A percentile compares a stretch with the other conserved stretches of the same genome.
These are phyloP conservation scores for Drosophila eohydei DNA, from an alignment of 2,888 invertebrate genomes.

Conservation along the genomic window DNA sequence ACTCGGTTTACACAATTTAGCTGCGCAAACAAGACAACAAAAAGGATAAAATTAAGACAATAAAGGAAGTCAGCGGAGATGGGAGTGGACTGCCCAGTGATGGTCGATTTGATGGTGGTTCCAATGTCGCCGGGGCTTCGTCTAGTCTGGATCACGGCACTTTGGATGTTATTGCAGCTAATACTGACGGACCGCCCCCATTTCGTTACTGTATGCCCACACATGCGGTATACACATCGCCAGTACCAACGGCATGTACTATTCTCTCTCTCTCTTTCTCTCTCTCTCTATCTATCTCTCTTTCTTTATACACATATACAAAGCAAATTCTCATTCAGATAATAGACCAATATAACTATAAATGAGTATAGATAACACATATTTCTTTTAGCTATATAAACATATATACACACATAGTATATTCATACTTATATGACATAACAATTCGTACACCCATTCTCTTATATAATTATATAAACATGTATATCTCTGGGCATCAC, in stretches of 20 bases:
- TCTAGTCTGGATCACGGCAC: constrained; percentile 29
- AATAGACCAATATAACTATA: background rate
- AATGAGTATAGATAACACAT: background rate
- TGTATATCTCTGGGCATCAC: background rate
- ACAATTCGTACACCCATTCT: background rate
- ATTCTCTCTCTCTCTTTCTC: constrained; percentile 14
- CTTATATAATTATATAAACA: background rate
- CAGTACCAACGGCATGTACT: constrained; percentile 88
- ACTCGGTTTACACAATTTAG: constrained; percentile 66
- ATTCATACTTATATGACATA: background rate
- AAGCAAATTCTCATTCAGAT: background rate
- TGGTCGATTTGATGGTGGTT: constrained; percentile 6
- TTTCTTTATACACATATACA: background rate
- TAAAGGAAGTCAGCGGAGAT: constrained; percentile 58
- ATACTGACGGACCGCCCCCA: constrained; percentile 78
- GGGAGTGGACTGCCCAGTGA: constrained; percentile 18
- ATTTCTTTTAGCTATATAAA: background rate
- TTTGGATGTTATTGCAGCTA: constrained; percentile 61
- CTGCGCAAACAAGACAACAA: constrained; percentile 81
- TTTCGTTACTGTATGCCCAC: constrained; percentile 88
- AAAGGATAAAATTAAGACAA: constrained; percentile 75
- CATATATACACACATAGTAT: background rate
- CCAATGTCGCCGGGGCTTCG: constrained; percentile 28
- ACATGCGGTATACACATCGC: constrained; percentile 87
- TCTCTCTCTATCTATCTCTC: background rate